Conservation (phyloP, 53 echinoderm and acorn worm genomes). For the Zoroaster sp. region DNA sequence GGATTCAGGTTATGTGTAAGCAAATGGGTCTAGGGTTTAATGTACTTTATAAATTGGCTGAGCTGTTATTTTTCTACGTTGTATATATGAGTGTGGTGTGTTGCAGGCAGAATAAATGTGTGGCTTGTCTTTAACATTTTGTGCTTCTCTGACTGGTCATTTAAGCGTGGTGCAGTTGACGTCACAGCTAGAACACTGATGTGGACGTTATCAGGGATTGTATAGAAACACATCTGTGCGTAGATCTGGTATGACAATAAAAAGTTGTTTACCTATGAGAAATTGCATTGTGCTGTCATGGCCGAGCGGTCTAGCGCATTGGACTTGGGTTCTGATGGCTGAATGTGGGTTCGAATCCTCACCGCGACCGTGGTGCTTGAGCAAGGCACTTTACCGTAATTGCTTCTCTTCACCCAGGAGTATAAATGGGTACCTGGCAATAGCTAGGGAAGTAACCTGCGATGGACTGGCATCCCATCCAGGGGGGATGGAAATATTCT, state of each 20-base stretch:
- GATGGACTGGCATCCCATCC: too few relatives aligned
- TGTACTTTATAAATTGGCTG: not conserved
- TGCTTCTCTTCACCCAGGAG: too few relatives aligned
- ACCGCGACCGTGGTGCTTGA: too few relatives aligned
- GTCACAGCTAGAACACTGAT: not conserved
- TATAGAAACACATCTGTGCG: conserved; percentile 16
- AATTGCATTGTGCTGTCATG: not conserved
- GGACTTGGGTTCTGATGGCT: too few relatives aligned
- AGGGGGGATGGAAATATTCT: too few relatives aligned
- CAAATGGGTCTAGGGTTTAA: too few relatives aligned
- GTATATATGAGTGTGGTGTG: not conserved
- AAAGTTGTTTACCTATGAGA: not conserved
- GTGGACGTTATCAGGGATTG: conserved; percentile 1
- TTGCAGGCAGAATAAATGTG: not conserved
- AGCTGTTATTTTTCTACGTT: not conserved
- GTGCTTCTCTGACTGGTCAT: not conserved
- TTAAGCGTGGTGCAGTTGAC: not conserved
- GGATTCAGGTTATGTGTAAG: too few relatives aligned
- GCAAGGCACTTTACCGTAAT: too few relatives aligned
- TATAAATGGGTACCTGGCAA: too few relatives aligned
- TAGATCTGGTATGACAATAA: not conserved
- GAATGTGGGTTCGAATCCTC: too few relatives aligned
- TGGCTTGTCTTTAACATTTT: not conserved
- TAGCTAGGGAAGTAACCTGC: too few relatives aligned
- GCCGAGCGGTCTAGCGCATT: too few relatives aligned